Base-by-base conservation (phyloP, 2,888 invertebrate genomes). In the Rhogogaster chlorosoma region DNA sequence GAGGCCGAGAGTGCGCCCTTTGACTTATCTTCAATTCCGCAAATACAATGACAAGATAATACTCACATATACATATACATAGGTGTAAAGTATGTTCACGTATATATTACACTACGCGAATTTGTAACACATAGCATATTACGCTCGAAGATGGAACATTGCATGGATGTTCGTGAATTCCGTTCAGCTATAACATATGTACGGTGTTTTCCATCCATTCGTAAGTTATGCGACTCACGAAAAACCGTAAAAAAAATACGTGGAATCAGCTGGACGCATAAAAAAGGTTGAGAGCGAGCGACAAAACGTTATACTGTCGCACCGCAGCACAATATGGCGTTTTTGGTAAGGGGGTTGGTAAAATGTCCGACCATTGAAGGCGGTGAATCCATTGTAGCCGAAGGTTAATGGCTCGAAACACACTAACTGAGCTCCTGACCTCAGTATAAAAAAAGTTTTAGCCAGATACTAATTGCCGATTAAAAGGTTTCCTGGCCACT, bases 401-500 rank as follows among this genome's bases (percentile, higher is more conserved):
- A 32, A 67, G 83, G 67, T 83, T 67, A 83, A 83, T 70, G 67
- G 67, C 45, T 83, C 38, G 78, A 61, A 80, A 38, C 57, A 80
- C 78, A 57, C 83, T 18, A 38, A 77, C 18, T 29, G 42, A 67
- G 32, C 67, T 83, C n/a, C 49, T 42, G 64, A 80, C 78, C 61
- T 61, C 36, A n/a, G 61, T 80, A 36, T 29, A 77, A 53, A 38
- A 42, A 67, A 36, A 26, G 32, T 45, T 83, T 70, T 49, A 42
- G 29, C 67, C 36, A 67, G 42, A 83, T 67, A 29, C 42, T 67
- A 26, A 83, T 67, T 45, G 18, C 12, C 12, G 45, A 83, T 83
- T 83, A n/a, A 83, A 67, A 49, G 42, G n/a, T 32, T 67, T 32
- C 42, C 10, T 22, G 32, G 42, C 15, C 29, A 26, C 22, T 29